phyloP scores from a whole-genome alignment of 2,113 vertebrate genomes.

The Tiliqua scincoides region DNA sequence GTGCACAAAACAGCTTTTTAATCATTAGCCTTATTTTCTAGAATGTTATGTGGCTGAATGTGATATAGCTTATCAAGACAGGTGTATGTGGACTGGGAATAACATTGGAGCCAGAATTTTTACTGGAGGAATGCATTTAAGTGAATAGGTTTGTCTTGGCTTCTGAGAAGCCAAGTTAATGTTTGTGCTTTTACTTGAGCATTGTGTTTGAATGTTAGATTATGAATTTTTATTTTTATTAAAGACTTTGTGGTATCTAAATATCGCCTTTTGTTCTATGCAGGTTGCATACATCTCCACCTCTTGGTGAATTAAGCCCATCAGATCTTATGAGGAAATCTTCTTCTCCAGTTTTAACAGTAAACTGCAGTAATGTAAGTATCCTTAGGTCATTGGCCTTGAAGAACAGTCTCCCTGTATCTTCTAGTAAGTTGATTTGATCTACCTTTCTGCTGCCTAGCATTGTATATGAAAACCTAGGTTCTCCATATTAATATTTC shows the following conservation, averaged over 20 bases:
- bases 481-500: background rate
- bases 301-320: constrained; percentile 81
- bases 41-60: background rate
- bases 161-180: background rate
- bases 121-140: background rate
- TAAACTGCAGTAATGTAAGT: constrained; percentile 82
- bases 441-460: background rate
- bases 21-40: background rate
- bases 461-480: background rate
- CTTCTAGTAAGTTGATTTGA: background rate
- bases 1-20: background rate
- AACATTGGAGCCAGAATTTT: background rate
- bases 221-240: too few relatives aligned
- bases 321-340: constrained; percentile 79
- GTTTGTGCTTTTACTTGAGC: background rate
- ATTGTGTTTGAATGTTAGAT: background rate
- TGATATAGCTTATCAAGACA: background rate
- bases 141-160: background rate
- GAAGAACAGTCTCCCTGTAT: background rate
- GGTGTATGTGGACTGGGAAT: background rate
- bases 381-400: background rate
- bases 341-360: constrained; percentile 71
- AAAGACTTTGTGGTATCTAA: constrained; percentile 18
- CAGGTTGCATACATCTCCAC: constrained; percentile 88
- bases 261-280: constrained; percentile 24